Base-by-base conservation (phyloP, 2,113 vertebrate species). In the Mustela nigripes region DNA sequence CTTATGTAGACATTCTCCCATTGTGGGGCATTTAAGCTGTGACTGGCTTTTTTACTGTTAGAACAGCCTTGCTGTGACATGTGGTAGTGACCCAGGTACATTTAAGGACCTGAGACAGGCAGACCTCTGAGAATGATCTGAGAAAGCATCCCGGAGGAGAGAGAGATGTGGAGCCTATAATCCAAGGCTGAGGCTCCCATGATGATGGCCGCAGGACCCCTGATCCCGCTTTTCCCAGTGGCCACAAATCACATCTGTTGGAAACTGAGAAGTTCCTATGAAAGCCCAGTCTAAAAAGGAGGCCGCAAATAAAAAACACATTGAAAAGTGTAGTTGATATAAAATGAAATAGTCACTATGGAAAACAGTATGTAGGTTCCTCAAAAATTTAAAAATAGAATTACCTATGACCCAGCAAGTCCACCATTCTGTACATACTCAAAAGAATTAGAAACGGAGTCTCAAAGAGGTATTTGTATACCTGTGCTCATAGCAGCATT, bases 231-330 rank as follows among this genome's bases (percentile, higher is more conserved):
- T 91, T 67, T 73, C 22, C 36, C 28, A 16, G 15, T 50, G 21
- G 36, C 19, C 53, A 95, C 85, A 96, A 88, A 90, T 80, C 36
- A 90, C 95, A 65, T 48, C 50, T 93, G 21, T 42, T 88, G 33
- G 53, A 91, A 97, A 93, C 65, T 58, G 28, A 89, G 36, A 94
- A 93, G n/a, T 94, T 82, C 60, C 85, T 79, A 2, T 86, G 60
- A 95, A 90, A 36, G 12, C 12, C 69, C 87, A 58, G 18, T 60
- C 42, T 85, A 63, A 58, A 4, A 33, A 95, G 24, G 15, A 97
- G 58, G 91, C 56, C 58, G 4, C 24, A 96, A 94, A 91, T 33
- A 92, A 36, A 86, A 45, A 95, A 76, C 26, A 56, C 36, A 73
- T 56, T 87, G 73, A 26, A 84, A 95, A 74, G 1, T 62, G 16